Percentiles rank a stretch among this genome's conserved stretches.
Evolutionary conservation across 2,113 vertebrate species (phyloP).

Genomic region (Telmatochromis sp.): DNA sequence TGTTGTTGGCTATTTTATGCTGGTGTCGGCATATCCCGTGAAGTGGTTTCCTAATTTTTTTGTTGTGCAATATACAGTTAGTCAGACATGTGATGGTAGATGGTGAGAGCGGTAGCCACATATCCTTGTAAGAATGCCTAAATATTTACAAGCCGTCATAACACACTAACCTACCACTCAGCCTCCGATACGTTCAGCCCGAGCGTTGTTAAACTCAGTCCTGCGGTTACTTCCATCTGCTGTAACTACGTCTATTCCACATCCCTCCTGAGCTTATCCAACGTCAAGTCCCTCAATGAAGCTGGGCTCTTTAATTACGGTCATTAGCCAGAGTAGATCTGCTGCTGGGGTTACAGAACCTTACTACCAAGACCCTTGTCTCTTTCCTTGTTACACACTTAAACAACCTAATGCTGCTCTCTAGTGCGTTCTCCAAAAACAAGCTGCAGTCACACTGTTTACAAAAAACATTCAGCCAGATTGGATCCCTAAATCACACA

Average conservation of each 20-base stretch:
- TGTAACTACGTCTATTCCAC: constrained; percentile 23
- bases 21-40: constrained; percentile 15
- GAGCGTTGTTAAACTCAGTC: constrained; percentile 22
- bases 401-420: constrained; percentile 1
- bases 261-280: constrained; percentile 32
- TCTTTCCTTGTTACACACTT: neutral
- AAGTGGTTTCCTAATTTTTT: neutral
- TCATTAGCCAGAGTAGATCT: constrained; percentile 58
- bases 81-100: constrained; percentile 25
- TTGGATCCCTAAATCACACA: constrained; percentile 34
- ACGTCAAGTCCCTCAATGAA: constrained; percentile 43
- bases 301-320: constrained; percentile 64
- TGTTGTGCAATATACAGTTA: neutral
- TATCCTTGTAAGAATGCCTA: constrained; percentile 50
- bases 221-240: constrained; percentile 23
- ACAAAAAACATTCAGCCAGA: constrained; percentile 44
- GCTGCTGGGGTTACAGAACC: constrained; percentile 51
- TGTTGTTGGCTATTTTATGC: constrained; percentile 13
- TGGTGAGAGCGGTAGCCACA: constrained; percentile 31
- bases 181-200: constrained; percentile 10
- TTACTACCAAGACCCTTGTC: constrained; percentile 48
- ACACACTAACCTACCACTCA: constrained; percentile 8
- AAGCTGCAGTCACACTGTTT: constrained; percentile 47
- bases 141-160: constrained; percentile 50
- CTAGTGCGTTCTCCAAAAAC: constrained; percentile 9